Evolutionary conservation across 1,140 invertebrate genomes (phyloP).

Genomic region (Sipha flava): DNA sequence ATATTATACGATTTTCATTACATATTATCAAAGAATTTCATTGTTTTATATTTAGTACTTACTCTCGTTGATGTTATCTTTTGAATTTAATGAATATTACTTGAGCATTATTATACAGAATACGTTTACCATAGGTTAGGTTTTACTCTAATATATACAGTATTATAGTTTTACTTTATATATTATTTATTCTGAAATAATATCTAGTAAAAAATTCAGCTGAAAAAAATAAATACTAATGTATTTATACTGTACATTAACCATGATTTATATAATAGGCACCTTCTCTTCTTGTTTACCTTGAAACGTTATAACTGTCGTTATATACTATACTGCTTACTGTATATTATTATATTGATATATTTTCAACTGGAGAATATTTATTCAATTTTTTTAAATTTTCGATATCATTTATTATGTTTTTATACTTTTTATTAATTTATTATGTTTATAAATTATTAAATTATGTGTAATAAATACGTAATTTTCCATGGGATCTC

Average conservation of each 20-base stretch:
- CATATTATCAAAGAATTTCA: neutral
- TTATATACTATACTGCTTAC: neutral
- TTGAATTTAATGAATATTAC: neutral
- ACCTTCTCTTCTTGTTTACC: neutral
- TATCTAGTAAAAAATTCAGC: neutral
- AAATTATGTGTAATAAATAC: too few relatives aligned
- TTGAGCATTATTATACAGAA: neutral
- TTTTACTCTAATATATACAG: neutral
- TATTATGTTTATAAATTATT: too few relatives aligned
- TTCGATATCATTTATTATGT: neutral
- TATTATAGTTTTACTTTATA: neutral
- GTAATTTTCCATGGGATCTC: too few relatives aligned
- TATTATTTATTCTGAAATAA: neutral
- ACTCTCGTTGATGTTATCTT: neutral
- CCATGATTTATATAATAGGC: neutral
- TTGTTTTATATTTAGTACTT: neutral
- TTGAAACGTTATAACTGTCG: neutral
- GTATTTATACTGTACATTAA: neutral
- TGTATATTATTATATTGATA: neutral
- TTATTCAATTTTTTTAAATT: neutral
- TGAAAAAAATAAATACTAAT: neutral
- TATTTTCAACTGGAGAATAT: neutral
- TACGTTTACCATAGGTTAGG: neutral
- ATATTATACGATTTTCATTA: neutral
- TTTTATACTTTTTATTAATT: too few relatives aligned